phyloP scores from a whole-genome alignment of 2,888 invertebrate species.

The Bruchidius siliquastri region DNA sequence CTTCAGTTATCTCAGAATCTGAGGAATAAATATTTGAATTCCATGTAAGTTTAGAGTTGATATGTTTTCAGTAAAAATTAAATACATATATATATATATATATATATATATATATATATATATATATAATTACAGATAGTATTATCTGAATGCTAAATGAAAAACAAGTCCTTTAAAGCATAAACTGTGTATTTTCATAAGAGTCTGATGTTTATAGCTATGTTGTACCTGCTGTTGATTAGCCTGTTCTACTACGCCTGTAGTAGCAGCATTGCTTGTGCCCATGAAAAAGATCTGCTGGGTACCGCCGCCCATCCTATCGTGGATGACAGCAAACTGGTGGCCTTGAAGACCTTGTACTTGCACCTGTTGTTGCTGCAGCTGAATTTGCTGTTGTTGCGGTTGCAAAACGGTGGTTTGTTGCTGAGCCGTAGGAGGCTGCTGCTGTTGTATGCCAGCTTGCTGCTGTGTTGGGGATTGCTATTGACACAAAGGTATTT shows the following conservation, averaged over 20 bases:
- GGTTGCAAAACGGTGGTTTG: background rate
- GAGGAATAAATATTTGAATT: no score
- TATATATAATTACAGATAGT: no score
- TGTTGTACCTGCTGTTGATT: background rate
- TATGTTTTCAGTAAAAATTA: no score
- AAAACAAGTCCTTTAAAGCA: no score
- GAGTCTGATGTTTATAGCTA: no score
- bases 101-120: no score
- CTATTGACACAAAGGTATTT: background rate
- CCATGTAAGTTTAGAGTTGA: no score
- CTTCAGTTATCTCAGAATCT: no score
- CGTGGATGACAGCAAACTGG: constrained; percentile 18
- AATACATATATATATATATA: no score
- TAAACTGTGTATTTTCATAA: no score
- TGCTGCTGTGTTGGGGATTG: background rate
- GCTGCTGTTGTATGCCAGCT: background rate
- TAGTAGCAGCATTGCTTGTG: constrained; percentile 4
- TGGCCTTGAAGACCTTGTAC: constrained; percentile 8
- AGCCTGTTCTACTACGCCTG: constrained; percentile 12
- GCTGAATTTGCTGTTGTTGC: background rate
- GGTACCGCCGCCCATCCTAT: constrained; percentile 14
- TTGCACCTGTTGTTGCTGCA: constrained; percentile 8
- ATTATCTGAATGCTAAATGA: no score
- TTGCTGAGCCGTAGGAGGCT: background rate
- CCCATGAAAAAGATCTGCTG: constrained; percentile 19